Evolutionary conservation across 2,113 vertebrate genomes (phyloP).

Genomic region (Otolemur garnettii): DNA sequence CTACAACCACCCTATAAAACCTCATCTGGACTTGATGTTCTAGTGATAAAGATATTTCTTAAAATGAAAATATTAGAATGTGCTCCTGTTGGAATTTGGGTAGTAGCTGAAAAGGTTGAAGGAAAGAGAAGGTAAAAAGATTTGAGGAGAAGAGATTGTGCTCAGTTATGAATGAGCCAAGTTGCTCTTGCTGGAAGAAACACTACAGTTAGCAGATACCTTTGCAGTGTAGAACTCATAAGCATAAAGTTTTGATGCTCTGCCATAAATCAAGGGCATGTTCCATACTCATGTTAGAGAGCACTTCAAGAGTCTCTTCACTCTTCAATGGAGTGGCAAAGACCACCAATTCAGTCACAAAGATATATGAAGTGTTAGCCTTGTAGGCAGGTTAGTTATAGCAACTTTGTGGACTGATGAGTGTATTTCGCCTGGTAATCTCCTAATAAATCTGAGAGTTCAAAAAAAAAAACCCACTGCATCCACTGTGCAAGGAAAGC

Average conservation of each 20-base stretch:
- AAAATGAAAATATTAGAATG: background rate
- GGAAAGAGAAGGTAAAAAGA: background rate
- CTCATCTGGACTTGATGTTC: background rate
- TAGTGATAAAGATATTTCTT: background rate
- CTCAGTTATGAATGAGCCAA: background rate
- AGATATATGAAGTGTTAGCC: conserved; percentile 82
- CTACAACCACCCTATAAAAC: background rate
- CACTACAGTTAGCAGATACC: background rate
- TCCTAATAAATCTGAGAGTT: conserved; percentile 81
- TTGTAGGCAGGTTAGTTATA: conserved; percentile 79
- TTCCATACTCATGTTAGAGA: conserved; percentile 63
- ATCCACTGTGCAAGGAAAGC: conserved; percentile 70
- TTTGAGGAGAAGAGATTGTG: background rate
- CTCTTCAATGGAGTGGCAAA: conserved; percentile 81
- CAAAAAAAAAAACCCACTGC: conserved; percentile 34
- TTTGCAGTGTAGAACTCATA: conserved; percentile 69
- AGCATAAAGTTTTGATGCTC: conserved; percentile 31
- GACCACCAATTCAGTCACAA: conserved; percentile 74
- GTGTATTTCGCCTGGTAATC: conserved; percentile 82
- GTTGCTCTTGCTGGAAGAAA: conserved; percentile 37
- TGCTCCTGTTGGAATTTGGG: background rate
- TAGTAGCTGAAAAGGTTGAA: background rate
- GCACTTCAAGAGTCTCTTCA: conserved; percentile 73
- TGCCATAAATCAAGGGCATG: conserved; percentile 74
- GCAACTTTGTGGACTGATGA: conserved; percentile 76